A percentile compares a stretch with the other conserved stretches of the same genome.
Conservation (phyloP, 2,797 vertebrate genomes). For the Thalassophryne amazonica region DNA sequence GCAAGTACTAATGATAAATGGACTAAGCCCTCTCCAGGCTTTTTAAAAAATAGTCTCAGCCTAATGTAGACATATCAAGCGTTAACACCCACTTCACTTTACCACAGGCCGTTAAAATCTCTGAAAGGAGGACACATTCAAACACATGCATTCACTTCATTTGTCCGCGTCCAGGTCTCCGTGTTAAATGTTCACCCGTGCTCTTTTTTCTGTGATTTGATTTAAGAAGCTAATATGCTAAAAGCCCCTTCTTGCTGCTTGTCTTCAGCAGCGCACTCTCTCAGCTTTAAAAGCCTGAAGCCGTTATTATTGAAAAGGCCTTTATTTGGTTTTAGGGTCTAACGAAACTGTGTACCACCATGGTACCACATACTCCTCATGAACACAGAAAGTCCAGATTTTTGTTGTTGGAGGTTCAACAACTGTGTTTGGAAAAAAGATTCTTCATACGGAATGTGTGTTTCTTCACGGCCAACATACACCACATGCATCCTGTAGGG, state of each 20-base stretch:
- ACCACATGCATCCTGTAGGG: no score
- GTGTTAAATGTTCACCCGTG: conserved; percentile 57
- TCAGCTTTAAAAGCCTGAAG: conserved; percentile 61
- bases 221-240: conserved; percentile 73
- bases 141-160: conserved; percentile 53
- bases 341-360: conserved; percentile 32
- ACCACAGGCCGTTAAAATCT: conserved; percentile 54
- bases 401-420: conserved; percentile 26
- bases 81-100: conserved; percentile 58
- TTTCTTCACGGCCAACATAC: no score
- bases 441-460: conserved; percentile 39
- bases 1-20: conserved; percentile 45
- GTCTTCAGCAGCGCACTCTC: conserved; percentile 46
- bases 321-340: conserved; percentile 51
- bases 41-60: conserved; percentile 30
- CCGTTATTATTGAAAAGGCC: conserved; percentile 58
- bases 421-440: conserved; percentile 24
- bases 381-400: conserved; percentile 43
- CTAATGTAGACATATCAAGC: conserved; percentile 56
- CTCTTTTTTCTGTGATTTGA: no score
- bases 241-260: conserved; percentile 62
- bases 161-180: conserved; percentile 40
- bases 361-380: conserved; percentile 30
- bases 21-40: conserved; percentile 32
- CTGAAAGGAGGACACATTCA: conserved; percentile 45